Evolutionary conservation across 1,140 invertebrate genomes (phyloP).

Genomic region (Scaptodrosophila lebanonensis): DNA sequence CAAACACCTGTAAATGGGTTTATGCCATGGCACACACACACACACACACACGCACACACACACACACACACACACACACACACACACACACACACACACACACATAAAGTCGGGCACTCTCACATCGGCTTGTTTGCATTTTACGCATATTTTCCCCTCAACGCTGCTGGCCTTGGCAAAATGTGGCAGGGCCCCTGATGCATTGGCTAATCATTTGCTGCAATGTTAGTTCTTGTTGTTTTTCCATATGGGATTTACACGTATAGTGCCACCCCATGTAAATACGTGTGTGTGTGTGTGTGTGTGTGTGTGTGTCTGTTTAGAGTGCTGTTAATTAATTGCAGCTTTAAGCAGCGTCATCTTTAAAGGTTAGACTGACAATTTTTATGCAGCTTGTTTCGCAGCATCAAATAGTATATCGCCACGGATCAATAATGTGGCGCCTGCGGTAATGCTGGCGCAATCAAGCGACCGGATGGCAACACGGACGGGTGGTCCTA

Average conservation of each 20-base stretch:
- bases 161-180: slow-evolving; percentile 17
- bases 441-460: slow-evolving; percentile 36
- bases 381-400: too few relatives aligned
- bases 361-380: too few relatives aligned
- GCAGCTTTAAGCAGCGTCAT: slow-evolving; percentile 9
- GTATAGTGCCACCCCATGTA: slow-evolving; percentile 16
- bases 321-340: slow-evolving; percentile 27
- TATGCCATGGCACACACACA: slow-evolving; percentile 64
- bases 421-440: slow-evolving; percentile 47
- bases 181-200: slow-evolving; percentile 1
- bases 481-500: too few relatives aligned
- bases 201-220: slow-evolving; percentile 1
- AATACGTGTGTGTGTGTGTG: too few relatives aligned
- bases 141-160: slow-evolving; percentile 51
- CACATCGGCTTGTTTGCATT: slow-evolving; percentile 40
- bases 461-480: too few relatives aligned
- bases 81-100: neutral
- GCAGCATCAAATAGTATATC: slow-evolving; percentile 25
- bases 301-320: neutral
- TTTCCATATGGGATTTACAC: slow-evolving; percentile 40
- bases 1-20: slow-evolving; percentile 48
- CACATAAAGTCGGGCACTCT: slow-evolving; percentile 13
- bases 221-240: slow-evolving; percentile 45
- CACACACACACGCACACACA: slow-evolving; percentile 3
- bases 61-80: neutral